Evolutionary conservation across 2,797 vertebrate genomes (phyloP).

Genomic region (Danio tinwini): DNA sequence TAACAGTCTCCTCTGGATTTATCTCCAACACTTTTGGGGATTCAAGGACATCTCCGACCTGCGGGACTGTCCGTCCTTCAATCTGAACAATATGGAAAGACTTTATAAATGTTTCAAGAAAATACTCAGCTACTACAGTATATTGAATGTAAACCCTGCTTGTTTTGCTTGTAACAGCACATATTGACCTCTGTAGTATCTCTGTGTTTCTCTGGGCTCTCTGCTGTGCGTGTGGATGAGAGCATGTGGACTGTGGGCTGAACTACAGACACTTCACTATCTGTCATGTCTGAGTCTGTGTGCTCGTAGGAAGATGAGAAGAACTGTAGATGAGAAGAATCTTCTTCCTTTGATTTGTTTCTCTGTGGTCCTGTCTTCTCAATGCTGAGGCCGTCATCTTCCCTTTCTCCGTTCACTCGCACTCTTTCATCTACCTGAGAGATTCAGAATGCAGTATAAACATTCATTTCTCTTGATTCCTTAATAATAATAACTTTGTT

Average conservation of each 20-base stretch:
- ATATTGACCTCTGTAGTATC: neutral
- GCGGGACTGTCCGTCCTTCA: conserved; percentile 57
- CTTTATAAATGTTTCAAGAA: neutral
- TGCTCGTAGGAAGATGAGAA: conserved; percentile 60
- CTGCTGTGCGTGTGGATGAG: neutral
- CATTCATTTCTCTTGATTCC: neutral
- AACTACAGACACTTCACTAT: conserved; percentile 34
- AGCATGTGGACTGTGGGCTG: conserved; percentile 63
- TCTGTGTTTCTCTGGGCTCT: neutral
- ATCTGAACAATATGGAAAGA: conserved; percentile 61
- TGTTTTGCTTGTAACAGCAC: neutral
- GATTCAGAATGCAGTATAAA: neutral
- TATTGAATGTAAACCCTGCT: neutral
- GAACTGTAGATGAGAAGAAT: conserved; percentile 61
- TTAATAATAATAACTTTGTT: neutral
- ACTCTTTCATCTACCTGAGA: conserved; percentile 83
- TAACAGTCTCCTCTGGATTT: conserved; percentile 49
- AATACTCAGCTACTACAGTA: neutral
- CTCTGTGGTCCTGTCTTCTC: conserved; percentile 58
- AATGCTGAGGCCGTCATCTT: conserved; percentile 63
- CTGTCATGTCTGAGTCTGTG: conserved; percentile 30
- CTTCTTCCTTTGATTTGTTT: conserved; percentile 8
- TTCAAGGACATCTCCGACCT: conserved; percentile 21
- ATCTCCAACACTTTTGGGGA: conserved; percentile 51
- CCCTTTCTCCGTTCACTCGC: conserved; percentile 82